Evolutionary conservation across 1,140 invertebrate species (phyloP).

Genomic region (Phortica variegata): DNA sequence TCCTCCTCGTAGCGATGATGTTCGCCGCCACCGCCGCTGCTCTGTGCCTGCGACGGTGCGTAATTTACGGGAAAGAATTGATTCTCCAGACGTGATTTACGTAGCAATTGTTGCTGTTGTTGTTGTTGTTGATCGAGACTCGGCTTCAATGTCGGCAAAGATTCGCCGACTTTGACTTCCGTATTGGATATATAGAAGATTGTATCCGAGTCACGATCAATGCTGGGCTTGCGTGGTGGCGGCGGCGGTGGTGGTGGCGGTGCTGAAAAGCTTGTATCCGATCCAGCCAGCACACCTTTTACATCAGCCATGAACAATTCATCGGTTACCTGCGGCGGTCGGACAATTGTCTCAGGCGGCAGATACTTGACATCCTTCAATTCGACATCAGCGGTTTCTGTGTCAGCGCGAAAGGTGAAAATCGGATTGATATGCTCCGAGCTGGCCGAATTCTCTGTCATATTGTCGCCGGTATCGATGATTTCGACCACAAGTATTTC

Average conservation of each 20-base stretch:
- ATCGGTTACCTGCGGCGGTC: conserved; percentile 25
- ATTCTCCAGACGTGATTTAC: conserved; percentile 42
- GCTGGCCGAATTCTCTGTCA: conserved; percentile 15
- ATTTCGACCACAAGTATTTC: conserved; percentile 55
- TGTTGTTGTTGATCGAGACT: conserved; percentile 4
- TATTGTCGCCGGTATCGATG: conserved; percentile 34
- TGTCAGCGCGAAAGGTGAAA: conserved; percentile 34
- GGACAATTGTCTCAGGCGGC: conserved; percentile 17
- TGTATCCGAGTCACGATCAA: conserved; percentile 53
- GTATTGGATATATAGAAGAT: conserved; percentile 58
- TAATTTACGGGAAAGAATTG: conserved; percentile 56
- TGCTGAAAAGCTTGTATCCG: conserved; percentile 19
- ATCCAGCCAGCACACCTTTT: conserved; percentile 5
- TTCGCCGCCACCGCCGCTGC: conserved; percentile 2
- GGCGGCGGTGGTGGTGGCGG: conserved; percentile 27
- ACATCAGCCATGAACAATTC: conserved; percentile 48
- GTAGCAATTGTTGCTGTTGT: conserved; percentile 20
- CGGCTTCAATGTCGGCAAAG: conserved; percentile 47
- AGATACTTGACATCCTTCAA: conserved; percentile 4
- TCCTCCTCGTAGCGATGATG: conserved; percentile 43
- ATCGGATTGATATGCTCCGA: conserved; percentile 28
- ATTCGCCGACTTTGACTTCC: conserved; percentile 54
- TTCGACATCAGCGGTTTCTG: conserved; percentile 7
- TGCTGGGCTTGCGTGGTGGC: conserved; percentile 22
- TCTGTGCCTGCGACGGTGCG: conserved; percentile 18